Percentiles rank a stretch among this genome's conserved stretches.
These are phyloP conservation scores for Taenioides sp. DNA, from an alignment of 2,797 vertebrate genomes.

Conservation along the genomic window DNA sequence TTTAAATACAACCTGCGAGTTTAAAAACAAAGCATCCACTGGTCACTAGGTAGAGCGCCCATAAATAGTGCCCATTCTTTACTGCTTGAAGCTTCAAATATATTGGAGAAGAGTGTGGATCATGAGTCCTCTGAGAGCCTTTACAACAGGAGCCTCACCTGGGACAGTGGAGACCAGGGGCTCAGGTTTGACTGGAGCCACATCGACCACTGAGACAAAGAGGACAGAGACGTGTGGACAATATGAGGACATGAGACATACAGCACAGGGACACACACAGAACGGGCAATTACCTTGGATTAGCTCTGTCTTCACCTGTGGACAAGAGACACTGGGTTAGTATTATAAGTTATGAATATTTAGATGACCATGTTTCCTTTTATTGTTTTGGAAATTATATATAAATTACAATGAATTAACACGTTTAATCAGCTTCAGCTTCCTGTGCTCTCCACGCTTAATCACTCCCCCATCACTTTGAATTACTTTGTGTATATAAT, in stretches of 20 bases:
- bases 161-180: conserved; percentile 11
- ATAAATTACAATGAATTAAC: too few species aligned
- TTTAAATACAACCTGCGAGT: too few species aligned
- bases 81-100: neutral
- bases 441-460: too few species aligned
- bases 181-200: conserved; percentile 37
- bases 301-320: conserved; percentile 29
- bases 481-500: too few species aligned
- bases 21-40: neutral
- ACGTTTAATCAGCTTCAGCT: too few species aligned
- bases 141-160: conserved; percentile 32
- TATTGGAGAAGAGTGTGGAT: too few species aligned
- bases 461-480: too few species aligned
- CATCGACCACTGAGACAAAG: conserved; percentile 28
- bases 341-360: neutral
- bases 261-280: neutral
- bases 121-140: conserved; percentile 3
- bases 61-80: neutral
- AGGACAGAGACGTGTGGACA: neutral
- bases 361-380: too few species aligned
- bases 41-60: neutral
- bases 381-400: too few species aligned
- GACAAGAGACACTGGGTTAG: neutral
- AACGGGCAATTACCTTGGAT: conserved; percentile 36
- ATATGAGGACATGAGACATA: neutral